phyloP scores from a whole-genome alignment of 2,797 vertebrate species.

The Lates japonicus region DNA sequence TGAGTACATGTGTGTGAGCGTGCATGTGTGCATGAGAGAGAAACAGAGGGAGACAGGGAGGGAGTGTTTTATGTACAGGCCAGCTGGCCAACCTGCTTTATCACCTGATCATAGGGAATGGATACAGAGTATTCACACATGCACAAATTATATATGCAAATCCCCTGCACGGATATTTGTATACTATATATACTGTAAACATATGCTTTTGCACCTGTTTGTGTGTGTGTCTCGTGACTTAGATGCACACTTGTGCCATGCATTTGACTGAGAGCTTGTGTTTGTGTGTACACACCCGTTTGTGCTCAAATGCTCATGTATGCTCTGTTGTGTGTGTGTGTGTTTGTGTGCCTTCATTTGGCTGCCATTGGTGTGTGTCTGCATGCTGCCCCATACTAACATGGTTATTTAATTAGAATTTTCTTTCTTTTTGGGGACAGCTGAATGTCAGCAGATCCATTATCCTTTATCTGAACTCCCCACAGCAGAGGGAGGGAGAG shows the following conservation, averaged over 20 bases:
- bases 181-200: neutral
- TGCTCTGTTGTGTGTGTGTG: neutral
- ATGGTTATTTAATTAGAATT: conserved; percentile 66
- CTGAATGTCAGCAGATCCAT: conserved; percentile 79
- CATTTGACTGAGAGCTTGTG: neutral
- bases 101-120: conserved; percentile 12
- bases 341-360: neutral
- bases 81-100: conserved; percentile 12
- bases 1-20: conserved; percentile 13
- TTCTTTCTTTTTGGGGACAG: conserved; percentile 60
- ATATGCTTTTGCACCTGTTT: neutral
- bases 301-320: neutral
- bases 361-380: neutral
- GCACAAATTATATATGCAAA: conserved; percentile 4
- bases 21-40: conserved; percentile 1
- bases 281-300: neutral
- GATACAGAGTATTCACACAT: neutral
- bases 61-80: conserved; percentile 28
- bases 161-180: neutral
- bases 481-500: conserved; percentile 43
- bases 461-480: conserved; percentile 79
- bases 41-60: neutral
- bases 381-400: conserved; percentile 32
- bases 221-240: neutral
- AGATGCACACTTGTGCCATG: neutral